phyloP scores from a whole-genome alignment of 2,113 vertebrate genomes.

The Neopipo cinnamomea region DNA sequence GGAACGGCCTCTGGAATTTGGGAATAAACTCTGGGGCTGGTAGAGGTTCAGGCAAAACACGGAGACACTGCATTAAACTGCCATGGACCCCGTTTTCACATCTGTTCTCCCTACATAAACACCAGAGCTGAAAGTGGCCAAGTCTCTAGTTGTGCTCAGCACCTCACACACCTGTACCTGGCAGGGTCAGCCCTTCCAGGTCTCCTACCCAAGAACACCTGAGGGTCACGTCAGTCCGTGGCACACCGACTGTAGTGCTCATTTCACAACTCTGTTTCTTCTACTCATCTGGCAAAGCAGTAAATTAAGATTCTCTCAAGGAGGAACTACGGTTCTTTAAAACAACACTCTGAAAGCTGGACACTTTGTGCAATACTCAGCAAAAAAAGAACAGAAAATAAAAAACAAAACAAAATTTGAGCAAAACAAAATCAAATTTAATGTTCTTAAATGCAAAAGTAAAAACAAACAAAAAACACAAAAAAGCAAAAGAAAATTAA shows the following conservation, averaged over 20 bases:
- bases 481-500: constrained; percentile 88
- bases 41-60: neutral
- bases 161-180: neutral
- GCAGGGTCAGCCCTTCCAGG: neutral
- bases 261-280: neutral
- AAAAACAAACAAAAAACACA: constrained; percentile 91
- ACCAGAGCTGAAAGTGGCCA: neutral
- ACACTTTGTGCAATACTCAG: constrained; percentile 66
- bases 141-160: neutral
- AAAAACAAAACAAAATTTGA: constrained; percentile 93
- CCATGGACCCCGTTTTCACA: neutral
- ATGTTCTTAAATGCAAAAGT: constrained; percentile 93
- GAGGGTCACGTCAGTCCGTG: neutral
- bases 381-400: constrained; percentile 81
- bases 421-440: constrained; percentile 99
- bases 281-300: constrained; percentile 31
- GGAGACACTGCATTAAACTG: neutral
- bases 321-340: neutral
- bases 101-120: neutral
- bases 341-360: constrained; percentile 59
- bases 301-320: neutral
- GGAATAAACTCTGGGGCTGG: neutral
- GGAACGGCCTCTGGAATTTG: neutral
- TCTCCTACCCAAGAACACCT: neutral
- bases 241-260: neutral